phyloP scores from a whole-genome alignment of 2,888 invertebrate genomes.

The Apamea monoglypha region DNA sequence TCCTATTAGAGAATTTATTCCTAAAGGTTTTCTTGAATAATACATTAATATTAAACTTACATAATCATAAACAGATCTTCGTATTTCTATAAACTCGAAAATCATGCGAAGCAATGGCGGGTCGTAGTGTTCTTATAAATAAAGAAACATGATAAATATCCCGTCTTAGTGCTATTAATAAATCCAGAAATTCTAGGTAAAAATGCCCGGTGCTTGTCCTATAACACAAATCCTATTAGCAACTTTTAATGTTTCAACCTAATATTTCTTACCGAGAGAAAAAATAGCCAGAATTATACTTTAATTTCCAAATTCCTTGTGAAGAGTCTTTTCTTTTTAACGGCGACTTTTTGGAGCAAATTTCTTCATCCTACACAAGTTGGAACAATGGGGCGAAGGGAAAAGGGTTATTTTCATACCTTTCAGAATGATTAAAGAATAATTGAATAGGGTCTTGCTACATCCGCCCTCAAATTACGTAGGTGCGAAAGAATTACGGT shows the following conservation, averaged over 20 bases:
- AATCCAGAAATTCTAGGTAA: background rate
- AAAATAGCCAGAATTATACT: slow-evolving; percentile 19
- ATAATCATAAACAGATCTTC: too few relatives aligned
- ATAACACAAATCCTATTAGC: slow-evolving; percentile 11
- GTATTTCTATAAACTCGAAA: background rate
- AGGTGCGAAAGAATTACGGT: slow-evolving; percentile 7
- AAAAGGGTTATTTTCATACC: slow-evolving; percentile 46
- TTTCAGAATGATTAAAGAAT: slow-evolving; percentile 53
- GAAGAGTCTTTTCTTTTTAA: slow-evolving; percentile 20
- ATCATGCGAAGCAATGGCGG: background rate
- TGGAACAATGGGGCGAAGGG: slow-evolving; percentile 28
- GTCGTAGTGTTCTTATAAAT: background rate
- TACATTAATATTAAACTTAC: background rate
- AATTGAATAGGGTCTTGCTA: slow-evolving; percentile 31
- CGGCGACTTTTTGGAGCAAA: slow-evolving; percentile 9
- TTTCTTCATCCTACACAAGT: slow-evolving; percentile 35
- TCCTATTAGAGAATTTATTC: background rate
- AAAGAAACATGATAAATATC: background rate
- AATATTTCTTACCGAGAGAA: background rate
- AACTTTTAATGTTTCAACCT: slow-evolving; percentile 15
- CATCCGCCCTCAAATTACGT: slow-evolving; percentile 13
- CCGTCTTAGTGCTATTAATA: background rate
- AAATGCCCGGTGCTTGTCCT: background rate
- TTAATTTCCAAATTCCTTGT: slow-evolving; percentile 29
- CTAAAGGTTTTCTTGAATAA: background rate